Evolutionary conservation across 2,888 invertebrate genomes (phyloP).

Genomic region (Melolontha melolontha): DNA sequence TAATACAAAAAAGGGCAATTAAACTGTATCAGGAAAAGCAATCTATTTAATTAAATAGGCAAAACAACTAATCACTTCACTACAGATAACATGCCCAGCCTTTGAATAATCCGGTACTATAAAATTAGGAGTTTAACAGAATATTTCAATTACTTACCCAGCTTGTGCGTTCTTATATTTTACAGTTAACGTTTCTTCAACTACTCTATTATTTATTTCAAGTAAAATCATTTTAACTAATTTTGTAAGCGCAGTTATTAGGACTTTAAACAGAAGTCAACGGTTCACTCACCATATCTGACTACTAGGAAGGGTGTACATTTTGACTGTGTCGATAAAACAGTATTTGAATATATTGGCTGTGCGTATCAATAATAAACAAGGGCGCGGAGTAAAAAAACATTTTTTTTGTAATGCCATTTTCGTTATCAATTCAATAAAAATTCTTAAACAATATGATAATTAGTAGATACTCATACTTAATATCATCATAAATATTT

Average conservation of each 20-base stretch:
- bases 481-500: slow-evolving; percentile 15
- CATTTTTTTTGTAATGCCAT: background rate
- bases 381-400: slow-evolving; percentile 22
- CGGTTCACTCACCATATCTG: slow-evolving; percentile 45
- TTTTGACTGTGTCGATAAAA: slow-evolving; percentile 47
- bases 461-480: background rate
- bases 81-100: slow-evolving; percentile 45
- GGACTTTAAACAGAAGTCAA: slow-evolving; percentile 47
- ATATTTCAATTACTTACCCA: slow-evolving; percentile 78
- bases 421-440: background rate
- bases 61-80: slow-evolving; percentile 15
- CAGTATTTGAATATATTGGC: slow-evolving; percentile 3
- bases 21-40: slow-evolving; percentile 3
- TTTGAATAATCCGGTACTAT: slow-evolving; percentile 40
- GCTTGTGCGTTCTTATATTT: slow-evolving; percentile 97
- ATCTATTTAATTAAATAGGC: slow-evolving; percentile 1
- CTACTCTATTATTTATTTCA: slow-evolving; percentile 99
- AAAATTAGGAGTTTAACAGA: background rate
- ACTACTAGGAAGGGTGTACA: slow-evolving; percentile 50
- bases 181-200: slow-evolving; percentile 94
- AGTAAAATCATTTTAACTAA: slow-evolving; percentile 86
- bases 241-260: slow-evolving; percentile 45
- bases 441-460: background rate
- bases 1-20: background rate
- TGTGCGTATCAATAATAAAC: slow-evolving; percentile 36